Conservation (phyloP, 2,888 invertebrate genomes). For the Drosophila nr. perissopoda region DNA sequence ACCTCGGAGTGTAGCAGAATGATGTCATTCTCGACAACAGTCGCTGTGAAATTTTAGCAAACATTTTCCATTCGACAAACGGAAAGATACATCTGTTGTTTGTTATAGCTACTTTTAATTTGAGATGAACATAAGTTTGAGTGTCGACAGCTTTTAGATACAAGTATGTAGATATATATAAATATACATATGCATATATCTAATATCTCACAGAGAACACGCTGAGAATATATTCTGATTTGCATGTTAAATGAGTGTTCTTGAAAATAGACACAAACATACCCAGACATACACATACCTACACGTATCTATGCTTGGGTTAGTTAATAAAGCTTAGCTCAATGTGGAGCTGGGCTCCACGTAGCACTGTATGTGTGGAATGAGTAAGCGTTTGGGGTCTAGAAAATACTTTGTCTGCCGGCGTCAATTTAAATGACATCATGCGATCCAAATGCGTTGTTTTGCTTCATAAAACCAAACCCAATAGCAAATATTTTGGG, state of each 20-base stretch:
- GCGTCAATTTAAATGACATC: constrained; percentile 63
- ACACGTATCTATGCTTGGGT: constrained; percentile 5
- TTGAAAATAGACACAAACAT: not conserved
- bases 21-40: constrained; percentile 59
- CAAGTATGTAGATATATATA: not conserved
- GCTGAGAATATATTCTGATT: constrained; percentile 23
- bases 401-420: constrained; percentile 29
- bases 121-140: constrained; percentile 1
- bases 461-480: constrained; percentile 22
- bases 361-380: constrained; percentile 1
- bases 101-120: not conserved
- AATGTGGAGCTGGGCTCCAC: constrained; percentile 8
- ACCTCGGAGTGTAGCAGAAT: constrained; percentile 61
- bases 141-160: constrained; percentile 21
- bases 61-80: constrained; percentile 34
- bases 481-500: constrained; percentile 13
- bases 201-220: constrained; percentile 12
- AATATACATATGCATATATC: constrained; percentile 1
- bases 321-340: constrained; percentile 22
- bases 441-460: constrained; percentile 54
- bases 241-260: constrained; percentile 13
- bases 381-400: constrained; percentile 26
- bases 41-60: constrained; percentile 37
- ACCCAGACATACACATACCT: not conserved
- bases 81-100: constrained; percentile 14